Evolutionary conservation across 2,797 vertebrate species (phyloP).

Genomic region (Halcyon badia): DNA sequence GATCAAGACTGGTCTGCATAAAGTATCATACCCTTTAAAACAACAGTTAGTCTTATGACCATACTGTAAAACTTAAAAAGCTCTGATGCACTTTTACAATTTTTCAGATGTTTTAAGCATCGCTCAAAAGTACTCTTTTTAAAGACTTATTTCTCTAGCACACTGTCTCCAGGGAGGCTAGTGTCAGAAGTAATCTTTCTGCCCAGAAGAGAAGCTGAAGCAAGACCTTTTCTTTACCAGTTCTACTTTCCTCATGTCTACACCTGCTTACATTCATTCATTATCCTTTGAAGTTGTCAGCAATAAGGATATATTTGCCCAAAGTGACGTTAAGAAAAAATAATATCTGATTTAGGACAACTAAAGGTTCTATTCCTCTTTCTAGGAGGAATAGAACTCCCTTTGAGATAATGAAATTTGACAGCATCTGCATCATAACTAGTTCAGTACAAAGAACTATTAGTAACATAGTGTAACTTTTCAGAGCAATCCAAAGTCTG

Average conservation of each 20-base stretch:
- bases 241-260: background rate
- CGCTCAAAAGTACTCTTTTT: background rate
- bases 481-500: background rate
- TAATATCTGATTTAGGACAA: background rate
- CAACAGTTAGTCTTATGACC: background rate
- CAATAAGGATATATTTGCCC: background rate
- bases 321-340: background rate
- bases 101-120: background rate
- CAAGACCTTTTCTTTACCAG: background rate
- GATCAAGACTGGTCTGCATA: background rate
- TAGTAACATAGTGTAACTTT: background rate
- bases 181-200: background rate
- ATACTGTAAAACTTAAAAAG: background rate
- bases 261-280: background rate
- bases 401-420: background rate
- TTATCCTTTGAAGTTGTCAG: background rate
- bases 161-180: background rate
- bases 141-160: background rate
- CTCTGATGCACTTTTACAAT: background rate
- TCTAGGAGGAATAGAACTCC: background rate
- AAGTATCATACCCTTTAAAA: background rate
- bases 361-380: background rate
- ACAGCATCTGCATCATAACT: background rate
- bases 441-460: background rate
- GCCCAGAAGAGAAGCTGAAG: background rate